A percentile compares a stretch with the other conserved stretches of the same genome.
Evolutionary conservation across 92 coral and sea anemone species (phyloP).

Genomic region (Bergia puertoricense): DNA sequence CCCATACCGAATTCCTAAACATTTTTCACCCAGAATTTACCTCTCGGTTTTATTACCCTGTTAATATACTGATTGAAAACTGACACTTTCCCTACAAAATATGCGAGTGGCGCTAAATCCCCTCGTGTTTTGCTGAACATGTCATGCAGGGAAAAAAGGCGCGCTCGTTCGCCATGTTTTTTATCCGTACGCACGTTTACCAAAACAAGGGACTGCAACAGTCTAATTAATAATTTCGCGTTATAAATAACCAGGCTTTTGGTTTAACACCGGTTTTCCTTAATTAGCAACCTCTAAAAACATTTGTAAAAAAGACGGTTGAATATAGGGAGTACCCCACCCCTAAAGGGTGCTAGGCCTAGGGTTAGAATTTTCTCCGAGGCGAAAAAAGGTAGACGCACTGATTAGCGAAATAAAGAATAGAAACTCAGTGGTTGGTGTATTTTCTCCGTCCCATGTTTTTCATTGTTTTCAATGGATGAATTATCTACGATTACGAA

Average conservation of each 20-base stretch:
- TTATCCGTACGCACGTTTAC: slow-evolving; percentile 12
- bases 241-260: slow-evolving; percentile 9
- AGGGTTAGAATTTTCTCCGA: slow-evolving; percentile 14
- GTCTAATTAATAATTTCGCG: slow-evolving; percentile 7
- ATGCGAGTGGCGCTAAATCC: slow-evolving; percentile 10
- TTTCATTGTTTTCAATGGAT: slow-evolving; percentile 5
- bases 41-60: slow-evolving; percentile 12
- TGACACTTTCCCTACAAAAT: slow-evolving; percentile 10
- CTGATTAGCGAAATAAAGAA: slow-evolving; percentile 3
- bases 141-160: slow-evolving; percentile 2
- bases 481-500: slow-evolving; percentile 13
- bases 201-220: slow-evolving; percentile 6
- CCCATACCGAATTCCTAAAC: slow-evolving; percentile 9
- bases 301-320: slow-evolving; percentile 6
- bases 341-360: slow-evolving; percentile 16
- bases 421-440: slow-evolving; percentile 5
- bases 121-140: slow-evolving; percentile 9
- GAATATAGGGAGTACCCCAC: slow-evolving; percentile 10
- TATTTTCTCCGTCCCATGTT: slow-evolving; percentile 8
- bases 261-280: slow-evolving; percentile 14
- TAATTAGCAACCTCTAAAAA: slow-evolving; percentile 5
- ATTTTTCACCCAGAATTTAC: slow-evolving; percentile 1
- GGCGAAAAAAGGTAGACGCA: slow-evolving; percentile 10
- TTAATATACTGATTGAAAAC: slow-evolving; percentile 8
- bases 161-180: slow-evolving; percentile 8